These are phyloP conservation scores for Neogale vison DNA, from an alignment of 2,113 vertebrate species.

Conservation along the genomic window DNA sequence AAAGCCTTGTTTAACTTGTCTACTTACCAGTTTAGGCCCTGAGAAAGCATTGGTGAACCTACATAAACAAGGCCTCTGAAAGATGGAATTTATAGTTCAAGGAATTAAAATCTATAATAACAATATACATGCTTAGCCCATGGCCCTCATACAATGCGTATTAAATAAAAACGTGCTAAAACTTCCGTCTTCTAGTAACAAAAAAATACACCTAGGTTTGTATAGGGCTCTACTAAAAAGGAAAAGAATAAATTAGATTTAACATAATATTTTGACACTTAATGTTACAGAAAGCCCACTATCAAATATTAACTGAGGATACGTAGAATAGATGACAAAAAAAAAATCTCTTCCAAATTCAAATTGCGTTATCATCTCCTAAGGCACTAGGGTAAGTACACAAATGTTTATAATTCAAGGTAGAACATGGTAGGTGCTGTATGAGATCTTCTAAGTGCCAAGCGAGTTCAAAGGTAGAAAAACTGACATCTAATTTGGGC, in stretches of 20 bases:
- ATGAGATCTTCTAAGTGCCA: background rate
- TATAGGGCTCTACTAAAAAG: background rate
- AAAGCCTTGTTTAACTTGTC: background rate
- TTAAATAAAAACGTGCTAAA: background rate
- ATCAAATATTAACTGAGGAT: background rate
- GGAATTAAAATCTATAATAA: background rate
- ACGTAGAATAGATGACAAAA: background rate
- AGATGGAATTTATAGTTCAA: background rate
- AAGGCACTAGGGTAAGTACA: background rate
- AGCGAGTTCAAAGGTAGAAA: background rate
- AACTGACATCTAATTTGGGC: background rate
- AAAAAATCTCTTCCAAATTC: background rate
- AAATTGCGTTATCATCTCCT: background rate
- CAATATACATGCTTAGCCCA: background rate
- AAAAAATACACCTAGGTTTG: background rate
- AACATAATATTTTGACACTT: background rate
- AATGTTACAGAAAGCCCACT: background rate
- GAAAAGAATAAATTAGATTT: background rate
- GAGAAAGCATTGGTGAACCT: background rate
- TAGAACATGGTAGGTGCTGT: background rate
- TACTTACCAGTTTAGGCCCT: background rate
- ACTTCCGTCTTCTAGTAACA: background rate
- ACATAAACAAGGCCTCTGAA: background rate
- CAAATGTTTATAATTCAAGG: conserved; percentile 7
- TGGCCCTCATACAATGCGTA: background rate